Base-by-base conservation (phyloP, 2,888 invertebrate genomes). In the Leptarthrus brevirostris region DNA sequence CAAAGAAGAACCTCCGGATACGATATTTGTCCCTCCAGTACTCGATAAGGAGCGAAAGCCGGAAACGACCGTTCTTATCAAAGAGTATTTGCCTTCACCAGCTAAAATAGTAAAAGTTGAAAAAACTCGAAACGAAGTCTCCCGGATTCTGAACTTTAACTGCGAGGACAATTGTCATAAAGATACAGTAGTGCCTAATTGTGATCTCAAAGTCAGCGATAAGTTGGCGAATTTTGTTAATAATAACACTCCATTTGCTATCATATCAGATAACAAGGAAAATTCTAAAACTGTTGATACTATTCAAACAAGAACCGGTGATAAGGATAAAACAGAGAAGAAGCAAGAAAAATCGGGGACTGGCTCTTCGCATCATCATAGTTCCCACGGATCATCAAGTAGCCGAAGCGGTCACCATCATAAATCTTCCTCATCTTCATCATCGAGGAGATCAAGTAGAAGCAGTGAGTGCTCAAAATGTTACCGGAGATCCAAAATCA, bases 401-500 rank as follows among this genome's bases (percentile, higher is more conserved):
- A 77, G 76, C 53, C 70, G 72, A 14, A 76, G 75, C 54, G 76
- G 66, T 36, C 77, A 77, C 64, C 79, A 79, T 72, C 76, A 79
- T 74, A 77, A 77, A 22, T 78, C 79, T 30, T 76, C 79, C 24
- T 78, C 79, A 6, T 77, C 78, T 54, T 75, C 76, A 20, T 78
- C 80, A 0, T 81, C 76, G 6, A 71, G 76, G 6, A 74, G 77
- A 12, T 80, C 80, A 0, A 80, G 81, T 3, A 81, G 83, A 53
- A 82, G 82, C 44, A 79, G 79, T 10, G 82, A 82, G 49, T 92
- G 92, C 80, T 89, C 90, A 74, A 88, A 89, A 76, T 93, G 92
- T 81, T 88, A 92, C 44, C 89, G 89, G 66, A 87, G 92, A 18
- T 89, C 91, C 18, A 91, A 92, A 80, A 87, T 91, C 44, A 90